Conservation (phyloP, 2,113 vertebrate species). For the Psammodynastes pulverulentus region DNA sequence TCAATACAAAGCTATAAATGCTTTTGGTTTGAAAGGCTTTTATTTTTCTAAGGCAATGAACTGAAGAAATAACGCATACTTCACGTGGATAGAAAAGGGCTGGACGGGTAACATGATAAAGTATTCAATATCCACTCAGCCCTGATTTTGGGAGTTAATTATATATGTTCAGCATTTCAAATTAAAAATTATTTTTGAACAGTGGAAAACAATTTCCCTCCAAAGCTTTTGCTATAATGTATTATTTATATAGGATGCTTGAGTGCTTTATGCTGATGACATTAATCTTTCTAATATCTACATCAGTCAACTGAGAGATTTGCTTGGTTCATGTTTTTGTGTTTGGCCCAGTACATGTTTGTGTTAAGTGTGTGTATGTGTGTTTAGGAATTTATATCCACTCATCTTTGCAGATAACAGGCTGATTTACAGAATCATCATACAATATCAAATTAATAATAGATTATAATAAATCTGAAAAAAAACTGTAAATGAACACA, state of each 20-base stretch:
- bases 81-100: slow-evolving; percentile 3
- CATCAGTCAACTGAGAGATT: neutral
- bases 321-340: neutral
- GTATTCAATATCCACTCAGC: slow-evolving; percentile 1
- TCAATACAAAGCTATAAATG: slow-evolving; percentile 40
- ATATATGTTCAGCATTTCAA: slow-evolving; percentile 1
- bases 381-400: neutral
- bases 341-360: neutral
- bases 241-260: neutral
- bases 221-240: neutral
- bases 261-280: neutral
- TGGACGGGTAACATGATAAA: neutral
- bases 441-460: neutral
- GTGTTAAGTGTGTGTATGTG: neutral
- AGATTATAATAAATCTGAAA: neutral
- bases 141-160: neutral
- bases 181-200: slow-evolving; percentile 13
- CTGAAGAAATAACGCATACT: neutral
- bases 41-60: slow-evolving; percentile 16
- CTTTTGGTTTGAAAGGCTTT: slow-evolving; percentile 12
- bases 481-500: neutral
- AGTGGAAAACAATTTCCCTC: neutral
- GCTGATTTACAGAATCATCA: neutral
- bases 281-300: neutral
- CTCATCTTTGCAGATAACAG: neutral